Evolutionary conservation across 1,140 invertebrate species (phyloP).

Genomic region (Pectinophora gossypiella): DNA sequence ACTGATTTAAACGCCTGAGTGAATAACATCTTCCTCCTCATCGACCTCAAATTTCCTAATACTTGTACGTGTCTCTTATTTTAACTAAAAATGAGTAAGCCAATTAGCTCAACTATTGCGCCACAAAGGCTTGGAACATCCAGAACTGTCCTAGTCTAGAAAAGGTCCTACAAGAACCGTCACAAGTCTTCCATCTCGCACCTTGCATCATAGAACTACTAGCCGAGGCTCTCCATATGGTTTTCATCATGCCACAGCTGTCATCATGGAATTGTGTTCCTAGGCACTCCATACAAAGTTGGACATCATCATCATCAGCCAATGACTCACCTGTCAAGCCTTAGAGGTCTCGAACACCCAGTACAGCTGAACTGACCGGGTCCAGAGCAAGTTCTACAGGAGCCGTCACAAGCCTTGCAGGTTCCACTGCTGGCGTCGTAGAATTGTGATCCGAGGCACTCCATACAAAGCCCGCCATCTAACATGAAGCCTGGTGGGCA

Average conservation of each 20-base stretch:
- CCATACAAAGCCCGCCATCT: slow-evolving; percentile 83
- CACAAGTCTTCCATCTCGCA: slow-evolving; percentile 83
- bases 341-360: slow-evolving; percentile 79
- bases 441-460: slow-evolving; percentile 83
- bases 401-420: slow-evolving; percentile 81
- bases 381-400: slow-evolving; percentile 83
- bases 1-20: too few species aligned
- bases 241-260: slow-evolving; percentile 78
- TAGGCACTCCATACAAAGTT: slow-evolving; percentile 84
- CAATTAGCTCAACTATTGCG: slow-evolving; percentile 78
- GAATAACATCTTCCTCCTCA: too few species aligned
- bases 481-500: slow-evolving; percentile 84
- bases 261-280: slow-evolving; percentile 84
- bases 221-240: too few species aligned
- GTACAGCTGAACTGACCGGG: slow-evolving; percentile 83
- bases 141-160: slow-evolving; percentile 81
- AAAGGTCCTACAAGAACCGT: slow-evolving; percentile 82
- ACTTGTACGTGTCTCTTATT: too few species aligned
- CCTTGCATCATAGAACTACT: too few species aligned
- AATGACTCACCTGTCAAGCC: slow-evolving; percentile 76
- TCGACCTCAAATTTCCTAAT: too few species aligned
- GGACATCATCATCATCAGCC: too few species aligned
- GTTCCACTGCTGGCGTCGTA: slow-evolving; percentile 81
- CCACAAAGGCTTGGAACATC: slow-evolving; percentile 79
- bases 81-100: too few species aligned